These are phyloP conservation scores for Leptoclinus maculatus DNA, from an alignment of 2,797 vertebrate species.

Conservation along the genomic window DNA sequence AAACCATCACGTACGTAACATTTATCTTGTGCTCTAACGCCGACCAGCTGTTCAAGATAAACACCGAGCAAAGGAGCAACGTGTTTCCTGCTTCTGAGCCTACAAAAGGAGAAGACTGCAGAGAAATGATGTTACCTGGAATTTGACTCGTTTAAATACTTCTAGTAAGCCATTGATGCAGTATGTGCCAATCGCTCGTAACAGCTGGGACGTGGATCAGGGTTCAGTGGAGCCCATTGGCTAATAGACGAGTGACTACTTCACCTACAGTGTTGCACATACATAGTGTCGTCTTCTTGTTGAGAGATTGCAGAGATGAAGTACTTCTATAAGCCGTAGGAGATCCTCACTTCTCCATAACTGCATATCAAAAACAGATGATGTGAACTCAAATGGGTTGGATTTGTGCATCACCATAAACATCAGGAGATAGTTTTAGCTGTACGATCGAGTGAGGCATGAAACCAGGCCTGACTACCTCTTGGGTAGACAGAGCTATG, in stretches of 20 bases:
- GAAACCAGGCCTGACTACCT: slow-evolving; percentile 1
- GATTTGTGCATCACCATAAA: slow-evolving; percentile 5
- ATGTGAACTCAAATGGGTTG: not conserved
- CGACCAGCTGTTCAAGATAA: slow-evolving; percentile 31
- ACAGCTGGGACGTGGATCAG: not conserved
- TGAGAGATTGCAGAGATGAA: not conserved
- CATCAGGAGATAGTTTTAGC: slow-evolving; percentile 22
- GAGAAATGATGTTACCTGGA: not conserved
- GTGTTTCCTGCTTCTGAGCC: slow-evolving; percentile 8
- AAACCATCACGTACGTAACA: not conserved
- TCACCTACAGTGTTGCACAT: not conserved
- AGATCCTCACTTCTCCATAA: too few species aligned
- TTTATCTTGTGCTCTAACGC: slow-evolving; percentile 15
- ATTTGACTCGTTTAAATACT: slow-evolving; percentile 19
- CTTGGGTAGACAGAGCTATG: slow-evolving; percentile 13
- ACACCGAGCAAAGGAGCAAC: not conserved
- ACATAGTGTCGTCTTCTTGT: not conserved
- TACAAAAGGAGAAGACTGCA: not conserved
- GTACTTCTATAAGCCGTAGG: not conserved
- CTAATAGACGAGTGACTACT: not conserved
- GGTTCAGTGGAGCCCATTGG: not conserved
- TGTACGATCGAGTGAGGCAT: slow-evolving; percentile 12
- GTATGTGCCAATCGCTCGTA: not conserved
- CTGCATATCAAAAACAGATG: not conserved
- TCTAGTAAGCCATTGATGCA: not conserved